Conservation (phyloP, 2,888 invertebrate genomes). For the Nemotelus pantherinus region DNA sequence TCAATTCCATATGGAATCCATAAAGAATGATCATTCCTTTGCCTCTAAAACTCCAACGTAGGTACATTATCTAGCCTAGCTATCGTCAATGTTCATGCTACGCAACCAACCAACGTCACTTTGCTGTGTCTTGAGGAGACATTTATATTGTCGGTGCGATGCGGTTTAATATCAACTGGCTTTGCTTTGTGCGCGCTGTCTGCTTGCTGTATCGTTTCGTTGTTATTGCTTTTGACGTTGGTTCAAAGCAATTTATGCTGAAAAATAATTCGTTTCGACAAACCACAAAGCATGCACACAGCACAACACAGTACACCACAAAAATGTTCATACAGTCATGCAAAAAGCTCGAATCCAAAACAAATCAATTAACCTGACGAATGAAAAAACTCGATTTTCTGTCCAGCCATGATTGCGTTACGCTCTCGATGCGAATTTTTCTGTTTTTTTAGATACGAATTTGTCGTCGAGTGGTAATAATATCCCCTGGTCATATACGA, state of each 20-base stretch:
- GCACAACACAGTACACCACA: neutral
- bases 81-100: too few relatives aligned
- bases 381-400: too few relatives aligned
- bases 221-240: neutral
- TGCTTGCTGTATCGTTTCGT: neutral
- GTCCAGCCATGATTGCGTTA: too few relatives aligned
- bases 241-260: conserved; percentile 30
- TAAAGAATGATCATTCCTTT: neutral
- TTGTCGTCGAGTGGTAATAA: neutral
- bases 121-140: neutral
- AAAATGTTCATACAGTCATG: neutral
- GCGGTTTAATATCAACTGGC: conserved; percentile 14
- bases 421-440: neutral
- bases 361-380: neutral
- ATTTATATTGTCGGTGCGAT: conserved; percentile 19
- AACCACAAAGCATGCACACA: neutral
- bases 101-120: too few relatives aligned
- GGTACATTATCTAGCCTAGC: too few relatives aligned
- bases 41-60: neutral
- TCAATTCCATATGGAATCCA: neutral
- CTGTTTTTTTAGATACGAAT: neutral
- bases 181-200: neutral
- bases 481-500: neutral
- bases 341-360: neutral
- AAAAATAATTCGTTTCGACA: conserved; percentile 21